phyloP scores from a whole-genome alignment of 2,797 vertebrate genomes.

The Sternarchorhynchus goeldii region DNA sequence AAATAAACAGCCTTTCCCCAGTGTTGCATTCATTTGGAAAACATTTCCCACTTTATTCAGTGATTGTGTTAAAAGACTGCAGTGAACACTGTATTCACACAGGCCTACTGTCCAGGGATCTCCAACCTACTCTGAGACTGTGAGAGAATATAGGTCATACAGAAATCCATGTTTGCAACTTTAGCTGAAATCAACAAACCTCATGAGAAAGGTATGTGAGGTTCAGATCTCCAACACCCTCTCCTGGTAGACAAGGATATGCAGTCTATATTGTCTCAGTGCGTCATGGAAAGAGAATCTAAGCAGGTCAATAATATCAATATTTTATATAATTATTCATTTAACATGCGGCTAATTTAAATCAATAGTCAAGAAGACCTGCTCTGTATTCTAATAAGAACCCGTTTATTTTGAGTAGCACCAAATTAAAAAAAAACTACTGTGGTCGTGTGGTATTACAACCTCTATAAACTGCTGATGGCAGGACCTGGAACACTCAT shows the following conservation, averaged over 20 bases:
- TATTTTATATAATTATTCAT: no score
- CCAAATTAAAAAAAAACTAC: no score
- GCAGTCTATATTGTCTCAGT: background rate
- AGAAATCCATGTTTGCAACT: background rate
- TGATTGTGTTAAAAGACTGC: background rate
- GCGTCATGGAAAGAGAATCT: no score
- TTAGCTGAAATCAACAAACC: background rate
- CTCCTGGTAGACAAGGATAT: conserved; percentile 29
- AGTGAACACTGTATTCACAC: background rate
- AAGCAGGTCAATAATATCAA: no score
- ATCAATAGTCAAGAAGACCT: no score
- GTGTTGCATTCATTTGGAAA: background rate
- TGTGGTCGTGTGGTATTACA: no score
- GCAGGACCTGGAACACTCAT: no score
- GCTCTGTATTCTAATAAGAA: no score
- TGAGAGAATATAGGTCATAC: background rate
- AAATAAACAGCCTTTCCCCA: background rate
- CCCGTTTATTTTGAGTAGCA: no score
- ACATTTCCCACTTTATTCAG: background rate
- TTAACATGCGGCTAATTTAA: no score
- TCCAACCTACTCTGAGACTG: background rate
- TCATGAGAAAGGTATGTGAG: background rate
- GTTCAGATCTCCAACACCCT: conserved; percentile 30
- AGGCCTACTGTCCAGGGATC: background rate
- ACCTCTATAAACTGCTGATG: no score